Percentiles rank a stretch among this genome's conserved stretches.
These are phyloP conservation scores for Chaetophractus vellerosus DNA, from an alignment of 2,797 vertebrate species.

Conservation along the genomic window DNA sequence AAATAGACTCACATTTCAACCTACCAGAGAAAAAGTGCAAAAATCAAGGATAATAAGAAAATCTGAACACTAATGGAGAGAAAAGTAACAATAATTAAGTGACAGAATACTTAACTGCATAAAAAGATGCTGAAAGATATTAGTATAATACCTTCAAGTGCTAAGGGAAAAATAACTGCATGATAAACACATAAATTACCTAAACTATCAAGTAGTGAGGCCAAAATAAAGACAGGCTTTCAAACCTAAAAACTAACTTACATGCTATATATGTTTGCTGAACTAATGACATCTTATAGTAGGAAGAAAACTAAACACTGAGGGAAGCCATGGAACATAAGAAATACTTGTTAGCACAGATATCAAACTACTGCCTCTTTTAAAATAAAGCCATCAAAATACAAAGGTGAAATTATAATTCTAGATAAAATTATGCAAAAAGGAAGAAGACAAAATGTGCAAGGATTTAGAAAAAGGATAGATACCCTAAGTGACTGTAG, in stretches of 20 bases:
- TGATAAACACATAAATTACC: not conserved
- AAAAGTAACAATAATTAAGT: constrained; percentile 11
- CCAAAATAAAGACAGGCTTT: not conserved
- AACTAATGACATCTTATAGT: not conserved
- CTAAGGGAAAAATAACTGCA: not conserved
- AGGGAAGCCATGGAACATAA: not conserved
- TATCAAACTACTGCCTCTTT: not conserved
- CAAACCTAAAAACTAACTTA: not conserved
- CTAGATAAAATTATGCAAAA: not conserved
- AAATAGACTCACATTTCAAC: constrained; percentile 4
- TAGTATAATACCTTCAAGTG: not conserved
- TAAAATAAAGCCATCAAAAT: not conserved
- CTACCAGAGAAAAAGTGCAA: not conserved
- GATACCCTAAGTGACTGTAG: not conserved
- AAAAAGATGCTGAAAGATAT: not conserved
- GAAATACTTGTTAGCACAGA: not conserved
- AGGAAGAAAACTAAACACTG: not conserved
- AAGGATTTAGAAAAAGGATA: not conserved
- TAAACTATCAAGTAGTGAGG: not conserved
- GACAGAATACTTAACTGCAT: not conserved
- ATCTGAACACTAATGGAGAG: not conserved
- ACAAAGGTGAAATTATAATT: not conserved
- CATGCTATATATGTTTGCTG: not conserved
- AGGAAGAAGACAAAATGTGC: not conserved
- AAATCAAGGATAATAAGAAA: constrained; percentile 12